Evolutionary conservation across 2,888 invertebrate genomes (phyloP).

Genomic region (Colletes collaris): DNA sequence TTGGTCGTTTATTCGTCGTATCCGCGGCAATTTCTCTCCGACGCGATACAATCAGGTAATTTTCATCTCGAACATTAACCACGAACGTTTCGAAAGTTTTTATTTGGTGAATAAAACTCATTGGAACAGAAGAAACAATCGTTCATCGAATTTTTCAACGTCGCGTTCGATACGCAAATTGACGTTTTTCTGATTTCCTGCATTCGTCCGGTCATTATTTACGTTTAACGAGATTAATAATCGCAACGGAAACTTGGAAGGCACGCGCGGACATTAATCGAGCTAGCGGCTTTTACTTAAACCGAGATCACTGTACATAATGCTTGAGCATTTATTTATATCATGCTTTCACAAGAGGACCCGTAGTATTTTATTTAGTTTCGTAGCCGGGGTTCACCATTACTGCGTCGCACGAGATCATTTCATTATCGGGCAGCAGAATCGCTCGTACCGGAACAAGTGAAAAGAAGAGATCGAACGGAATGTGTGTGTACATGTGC

Average conservation of each 20-base stretch:
- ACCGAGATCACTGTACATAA: slow-evolving; percentile 78
- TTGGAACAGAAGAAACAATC: neutral
- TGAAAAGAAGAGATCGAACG: neutral
- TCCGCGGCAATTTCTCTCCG: too few relatives aligned
- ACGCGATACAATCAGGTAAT: too few relatives aligned
- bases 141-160: neutral
- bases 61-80: too few relatives aligned
- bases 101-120: too few relatives aligned
- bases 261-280: slow-evolving; percentile 50
- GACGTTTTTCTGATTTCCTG: neutral
- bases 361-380: slow-evolving; percentile 81
- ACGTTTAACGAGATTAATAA: neutral
- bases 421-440: slow-evolving; percentile 47
- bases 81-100: too few relatives aligned
- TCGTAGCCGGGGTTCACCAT: slow-evolving; percentile 66
- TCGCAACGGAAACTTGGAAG: slow-evolving; percentile 16
- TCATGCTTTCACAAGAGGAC: slow-evolving; percentile 77
- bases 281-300: slow-evolving; percentile 82
- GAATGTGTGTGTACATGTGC: slow-evolving; percentile 26
- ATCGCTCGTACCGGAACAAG: slow-evolving; percentile 27
- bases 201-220: too few relatives aligned
- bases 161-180: neutral
- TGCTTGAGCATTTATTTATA: slow-evolving; percentile 83
- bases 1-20: too few relatives aligned
- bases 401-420: slow-evolving; percentile 56